Percentiles rank a stretch among this genome's conserved stretches.
Evolutionary conservation across 2,888 invertebrate species (phyloP).

Genomic region (Fabriciana adippe): DNA sequence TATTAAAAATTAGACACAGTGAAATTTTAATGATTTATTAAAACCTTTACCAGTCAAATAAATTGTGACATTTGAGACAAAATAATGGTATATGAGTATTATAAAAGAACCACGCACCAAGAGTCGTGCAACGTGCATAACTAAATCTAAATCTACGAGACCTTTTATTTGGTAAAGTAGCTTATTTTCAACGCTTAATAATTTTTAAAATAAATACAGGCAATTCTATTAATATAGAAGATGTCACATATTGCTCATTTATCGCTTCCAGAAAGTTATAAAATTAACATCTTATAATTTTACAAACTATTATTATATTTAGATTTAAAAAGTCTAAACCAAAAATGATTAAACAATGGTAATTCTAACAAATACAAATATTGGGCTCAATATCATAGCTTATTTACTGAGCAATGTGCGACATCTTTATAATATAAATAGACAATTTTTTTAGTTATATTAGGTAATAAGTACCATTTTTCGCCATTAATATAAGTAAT

Average conservation of each 20-base stretch:
- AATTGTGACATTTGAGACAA: constrained; percentile 41
- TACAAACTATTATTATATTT: background rate
- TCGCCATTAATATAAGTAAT: background rate
- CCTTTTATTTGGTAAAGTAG: constrained; percentile 30
- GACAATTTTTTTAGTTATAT: constrained; percentile 2
- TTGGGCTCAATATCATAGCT: background rate
- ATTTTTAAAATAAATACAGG: background rate
- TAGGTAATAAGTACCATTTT: background rate
- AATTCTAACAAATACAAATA: too few species aligned
- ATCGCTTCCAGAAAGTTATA: background rate
- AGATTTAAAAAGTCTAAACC: too few species aligned
- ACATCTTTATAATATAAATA: constrained; percentile 2
- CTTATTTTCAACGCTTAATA: constrained; percentile 11
- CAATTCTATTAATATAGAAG: background rate
- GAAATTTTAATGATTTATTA: constrained; percentile 56
- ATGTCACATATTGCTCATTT: background rate
- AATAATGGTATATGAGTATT: constrained; percentile 51
- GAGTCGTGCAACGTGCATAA: constrained; percentile 8
- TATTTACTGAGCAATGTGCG: background rate
- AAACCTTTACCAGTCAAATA: constrained; percentile 52
- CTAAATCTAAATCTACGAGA: constrained; percentile 32
- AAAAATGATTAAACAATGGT: too few species aligned
- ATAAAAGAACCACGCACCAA: constrained; percentile 37
- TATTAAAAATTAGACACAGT: constrained; percentile 37
- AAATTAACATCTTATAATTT: background rate